These are phyloP conservation scores for Megaceryle maxima DNA, from an alignment of 2,113 vertebrate genomes.

Conservation along the genomic window DNA sequence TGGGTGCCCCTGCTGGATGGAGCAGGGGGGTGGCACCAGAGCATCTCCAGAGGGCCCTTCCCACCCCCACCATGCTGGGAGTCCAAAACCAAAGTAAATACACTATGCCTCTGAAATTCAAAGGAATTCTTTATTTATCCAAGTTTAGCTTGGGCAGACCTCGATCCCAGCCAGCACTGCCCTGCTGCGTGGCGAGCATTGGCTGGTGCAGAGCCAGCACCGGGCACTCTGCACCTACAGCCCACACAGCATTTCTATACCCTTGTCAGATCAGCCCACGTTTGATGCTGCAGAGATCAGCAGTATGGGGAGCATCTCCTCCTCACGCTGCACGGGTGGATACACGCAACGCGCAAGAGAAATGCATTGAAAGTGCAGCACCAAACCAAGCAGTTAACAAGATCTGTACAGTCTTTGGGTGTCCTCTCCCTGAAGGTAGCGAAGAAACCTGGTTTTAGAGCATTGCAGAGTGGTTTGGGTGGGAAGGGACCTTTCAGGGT, in stretches of 20 bases:
- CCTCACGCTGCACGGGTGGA: not conserved
- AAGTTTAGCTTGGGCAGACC: rapidly evolving
- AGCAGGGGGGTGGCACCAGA: no score
- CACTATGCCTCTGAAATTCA: not conserved
- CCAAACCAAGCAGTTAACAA: no score
- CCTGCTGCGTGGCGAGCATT: rapidly evolving
- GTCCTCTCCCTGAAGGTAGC: not conserved
- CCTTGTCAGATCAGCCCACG: not conserved
- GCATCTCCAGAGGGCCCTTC: no score
- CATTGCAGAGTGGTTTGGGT: not conserved
- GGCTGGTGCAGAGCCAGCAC: rapidly evolving
- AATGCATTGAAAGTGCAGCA: no score
- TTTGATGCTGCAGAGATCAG: not conserved
- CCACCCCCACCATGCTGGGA: no score
- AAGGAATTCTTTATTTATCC: not conserved
- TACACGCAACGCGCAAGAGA: not conserved
- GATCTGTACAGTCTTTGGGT: not conserved
- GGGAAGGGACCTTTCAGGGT: no score
- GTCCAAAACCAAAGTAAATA: not conserved
- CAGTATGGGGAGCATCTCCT: not conserved
- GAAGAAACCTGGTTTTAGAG: not conserved
- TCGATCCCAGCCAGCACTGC: rapidly evolving
- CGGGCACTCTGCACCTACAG: rapidly evolving
- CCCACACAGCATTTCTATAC: rapidly evolving
- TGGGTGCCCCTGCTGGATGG: no score